Conservation (phyloP, 2,797 vertebrate species). For the Xenops minutus region DNA sequence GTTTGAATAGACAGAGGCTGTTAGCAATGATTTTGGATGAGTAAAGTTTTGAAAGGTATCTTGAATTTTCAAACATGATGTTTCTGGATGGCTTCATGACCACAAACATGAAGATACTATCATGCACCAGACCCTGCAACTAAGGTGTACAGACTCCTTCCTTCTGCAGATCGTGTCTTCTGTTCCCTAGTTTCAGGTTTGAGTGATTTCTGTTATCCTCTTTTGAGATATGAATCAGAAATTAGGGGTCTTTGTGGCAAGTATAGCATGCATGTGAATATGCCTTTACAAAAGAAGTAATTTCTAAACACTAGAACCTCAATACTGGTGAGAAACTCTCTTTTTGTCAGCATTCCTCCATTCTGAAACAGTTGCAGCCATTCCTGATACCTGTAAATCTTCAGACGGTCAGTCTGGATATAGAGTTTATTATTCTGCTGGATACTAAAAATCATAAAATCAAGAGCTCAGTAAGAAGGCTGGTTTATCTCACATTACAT, state of each 20-base stretch:
- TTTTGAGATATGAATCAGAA: neutral
- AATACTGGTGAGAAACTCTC: neutral
- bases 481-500: neutral
- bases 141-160: neutral
- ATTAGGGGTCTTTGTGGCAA: neutral
- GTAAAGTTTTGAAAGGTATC: neutral
- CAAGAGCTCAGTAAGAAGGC: neutral
- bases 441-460: neutral
- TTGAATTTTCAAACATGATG: neutral
- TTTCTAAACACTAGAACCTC: neutral
- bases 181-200: neutral
- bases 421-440: neutral
- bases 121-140: neutral
- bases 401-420: neutral
- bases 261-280: neutral
- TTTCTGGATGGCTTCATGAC: neutral
- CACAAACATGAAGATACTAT: neutral
- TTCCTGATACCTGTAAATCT: neutral
- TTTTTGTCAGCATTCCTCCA: neutral
- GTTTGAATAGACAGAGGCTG: neutral
- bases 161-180: neutral
- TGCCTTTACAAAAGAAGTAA: neutral
- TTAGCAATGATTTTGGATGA: neutral
- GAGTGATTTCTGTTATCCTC: neutral
- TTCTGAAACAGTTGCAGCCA: neutral